Evolutionary conservation across 2,113 vertebrate species (phyloP).

Genomic region (Brachyistius frenatus): DNA sequence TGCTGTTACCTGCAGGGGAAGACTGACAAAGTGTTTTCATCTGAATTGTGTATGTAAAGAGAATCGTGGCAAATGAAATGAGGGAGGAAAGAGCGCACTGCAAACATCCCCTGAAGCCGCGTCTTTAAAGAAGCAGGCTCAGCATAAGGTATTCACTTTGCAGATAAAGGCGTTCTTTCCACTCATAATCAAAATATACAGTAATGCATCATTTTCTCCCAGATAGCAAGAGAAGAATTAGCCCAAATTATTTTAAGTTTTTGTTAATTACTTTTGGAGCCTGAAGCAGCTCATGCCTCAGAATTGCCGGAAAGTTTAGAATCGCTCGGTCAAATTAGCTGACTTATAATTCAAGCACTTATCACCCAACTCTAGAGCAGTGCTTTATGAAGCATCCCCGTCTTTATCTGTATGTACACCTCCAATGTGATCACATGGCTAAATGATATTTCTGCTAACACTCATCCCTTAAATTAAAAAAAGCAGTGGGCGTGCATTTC

Average conservation of each 20-base stretch:
- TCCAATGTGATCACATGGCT: constrained; percentile 83
- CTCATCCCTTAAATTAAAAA: constrained; percentile 86
- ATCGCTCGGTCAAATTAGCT: constrained; percentile 82
- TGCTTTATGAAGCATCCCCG: constrained; percentile 83
- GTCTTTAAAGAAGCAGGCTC: constrained; percentile 76
- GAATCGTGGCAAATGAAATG: constrained; percentile 59
- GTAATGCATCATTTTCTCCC: constrained; percentile 83
- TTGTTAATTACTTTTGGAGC: constrained; percentile 87
- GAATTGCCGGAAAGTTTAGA: constrained; percentile 85
- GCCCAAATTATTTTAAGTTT: constrained; percentile 87
- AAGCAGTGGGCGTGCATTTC: constrained; percentile 85
- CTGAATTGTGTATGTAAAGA: constrained; percentile 69
- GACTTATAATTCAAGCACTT: constrained; percentile 86
- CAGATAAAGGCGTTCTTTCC: constrained; percentile 82
- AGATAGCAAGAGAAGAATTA: constrained; percentile 85
- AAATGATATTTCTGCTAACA: constrained; percentile 86
- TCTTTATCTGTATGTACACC: constrained; percentile 86
- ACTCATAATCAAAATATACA: constrained; percentile 84
- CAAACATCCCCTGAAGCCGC: constrained; percentile 74
- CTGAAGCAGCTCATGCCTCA: constrained; percentile 79
- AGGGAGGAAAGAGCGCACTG: constrained; percentile 40
- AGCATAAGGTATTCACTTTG: constrained; percentile 82
- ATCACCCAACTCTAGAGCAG: constrained; percentile 83
- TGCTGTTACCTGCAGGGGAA: constrained; percentile 64
- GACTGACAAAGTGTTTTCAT: constrained; percentile 67